phyloP scores from a whole-genome alignment of 2,113 vertebrate species.

The Telmatochromis brichardi region DNA sequence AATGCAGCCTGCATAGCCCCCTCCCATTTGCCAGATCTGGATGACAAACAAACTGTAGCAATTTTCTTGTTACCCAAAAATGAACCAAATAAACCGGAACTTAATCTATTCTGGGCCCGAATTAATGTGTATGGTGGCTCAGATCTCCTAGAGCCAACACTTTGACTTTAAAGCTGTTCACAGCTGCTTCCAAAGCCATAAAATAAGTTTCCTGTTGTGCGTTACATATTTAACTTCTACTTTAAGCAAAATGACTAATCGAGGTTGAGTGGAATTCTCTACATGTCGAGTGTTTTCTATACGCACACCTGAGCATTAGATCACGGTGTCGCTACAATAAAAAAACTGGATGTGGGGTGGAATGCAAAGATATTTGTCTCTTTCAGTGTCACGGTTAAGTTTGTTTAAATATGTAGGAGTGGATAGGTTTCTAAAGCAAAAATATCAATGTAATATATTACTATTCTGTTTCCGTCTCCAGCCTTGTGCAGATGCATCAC shows the following conservation, averaged over 20 bases:
- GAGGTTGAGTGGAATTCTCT: neutral
- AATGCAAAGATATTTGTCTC: neutral
- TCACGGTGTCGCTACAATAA: neutral
- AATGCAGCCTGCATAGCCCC: neutral
- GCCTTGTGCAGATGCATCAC: neutral
- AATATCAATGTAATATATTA: neutral
- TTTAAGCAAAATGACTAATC: conserved; percentile 11
- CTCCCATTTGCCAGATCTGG: neutral
- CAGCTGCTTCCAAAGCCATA: neutral
- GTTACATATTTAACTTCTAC: neutral
- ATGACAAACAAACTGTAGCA: neutral
- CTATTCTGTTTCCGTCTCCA: neutral
- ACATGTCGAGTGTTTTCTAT: neutral
- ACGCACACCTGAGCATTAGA: neutral
- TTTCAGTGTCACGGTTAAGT: neutral
- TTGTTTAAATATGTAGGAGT: neutral
- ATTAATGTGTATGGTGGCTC: neutral
- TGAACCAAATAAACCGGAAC: neutral
- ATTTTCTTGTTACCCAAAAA: neutral
- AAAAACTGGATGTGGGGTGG: neutral
- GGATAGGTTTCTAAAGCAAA: neutral
- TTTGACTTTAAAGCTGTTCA: neutral
- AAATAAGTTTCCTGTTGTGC: neutral
- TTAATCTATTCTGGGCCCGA: neutral
- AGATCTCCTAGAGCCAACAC: neutral